Evolutionary conservation across 2,888 invertebrate genomes (phyloP), one percentile per base, ranked within the genome.

Genomic region (Pterobdella sp.): DNA sequence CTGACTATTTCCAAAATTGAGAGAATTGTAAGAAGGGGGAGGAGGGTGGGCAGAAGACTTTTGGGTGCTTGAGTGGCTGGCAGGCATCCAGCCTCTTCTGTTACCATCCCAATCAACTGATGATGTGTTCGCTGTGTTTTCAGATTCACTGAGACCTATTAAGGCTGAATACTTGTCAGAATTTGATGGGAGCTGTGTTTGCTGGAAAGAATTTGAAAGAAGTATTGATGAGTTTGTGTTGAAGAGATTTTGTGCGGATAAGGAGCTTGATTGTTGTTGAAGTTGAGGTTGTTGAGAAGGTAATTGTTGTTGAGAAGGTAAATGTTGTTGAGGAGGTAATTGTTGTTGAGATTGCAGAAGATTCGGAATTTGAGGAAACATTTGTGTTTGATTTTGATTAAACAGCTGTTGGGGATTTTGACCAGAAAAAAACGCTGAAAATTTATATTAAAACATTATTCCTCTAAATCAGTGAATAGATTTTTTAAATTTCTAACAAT

Each of bases 161-260:
- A 96, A 87, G 70, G 95, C 94, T 77, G 95, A 94, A 85, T 96
- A 96, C 78, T 92, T 90, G 85, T 96, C 95, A 14, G 79, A 79
- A 18, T 75, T 31, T 22, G n/a, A 31, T 31, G 31, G 71, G 31
- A 56, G 22, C n/a, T 56, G 52, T 56, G n/a, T 26, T 34, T 70
- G 60, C 32, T 18, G 52, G 26, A 36, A 31, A 37, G 49, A 34
- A 22, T n/a, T 49, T 36, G 32, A 68, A 52, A 26, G 73, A 52
- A 36, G 70, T 10, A 35, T 29, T 31, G 31, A 52, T 52, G 34
- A 32, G 31, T 0, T 64, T 42, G 0, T 68, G 34, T 42, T 42
- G 7, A 56, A 56, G 26, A 56, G 4, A n/a, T 22, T 56, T 56
- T 56, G 60, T 26, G 60, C 60, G 4, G 60, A 22, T 18, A 56